Evolutionary conservation across 2,113 vertebrate genomes (phyloP).

Genomic region (Lophotis ruficrista): DNA sequence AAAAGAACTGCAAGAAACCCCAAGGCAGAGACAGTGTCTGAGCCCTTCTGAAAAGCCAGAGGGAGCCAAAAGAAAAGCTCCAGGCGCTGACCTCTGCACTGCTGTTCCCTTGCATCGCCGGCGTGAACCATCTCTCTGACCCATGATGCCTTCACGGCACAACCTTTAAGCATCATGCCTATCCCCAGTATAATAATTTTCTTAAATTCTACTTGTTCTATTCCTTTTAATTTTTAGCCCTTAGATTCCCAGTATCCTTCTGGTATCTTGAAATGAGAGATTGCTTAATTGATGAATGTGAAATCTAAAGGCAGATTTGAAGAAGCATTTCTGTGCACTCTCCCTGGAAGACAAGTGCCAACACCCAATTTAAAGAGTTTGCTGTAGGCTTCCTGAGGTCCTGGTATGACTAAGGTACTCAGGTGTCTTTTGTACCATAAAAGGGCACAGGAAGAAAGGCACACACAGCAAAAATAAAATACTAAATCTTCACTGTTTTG

Average conservation of each 20-base stretch:
- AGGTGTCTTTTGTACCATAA: neutral
- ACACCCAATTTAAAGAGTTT: neutral
- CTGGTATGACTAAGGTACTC: neutral
- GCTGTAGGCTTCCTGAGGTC: neutral
- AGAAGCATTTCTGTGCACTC: neutral
- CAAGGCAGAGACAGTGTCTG: neutral
- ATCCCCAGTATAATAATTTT: fast-evolving
- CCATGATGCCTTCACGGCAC: fast-evolving
- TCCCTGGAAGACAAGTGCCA: neutral
- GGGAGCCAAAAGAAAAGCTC: neutral
- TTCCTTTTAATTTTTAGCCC: neutral
- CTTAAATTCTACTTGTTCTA: neutral
- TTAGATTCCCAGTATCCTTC: neutral
- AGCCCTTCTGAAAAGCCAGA: neutral
- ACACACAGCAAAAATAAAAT: neutral
- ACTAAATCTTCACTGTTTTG: neutral
- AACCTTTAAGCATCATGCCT: neutral
- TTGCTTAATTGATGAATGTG: neutral
- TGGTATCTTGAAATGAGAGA: neutral
- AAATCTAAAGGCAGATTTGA: neutral
- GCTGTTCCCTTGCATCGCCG: neutral
- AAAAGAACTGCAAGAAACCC: neutral
- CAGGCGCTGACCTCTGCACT: neutral
- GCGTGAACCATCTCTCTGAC: neutral
- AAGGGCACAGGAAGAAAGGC: neutral